Conservation (phyloP, 1,140 invertebrate species). For the Brachionus sp. region DNA sequence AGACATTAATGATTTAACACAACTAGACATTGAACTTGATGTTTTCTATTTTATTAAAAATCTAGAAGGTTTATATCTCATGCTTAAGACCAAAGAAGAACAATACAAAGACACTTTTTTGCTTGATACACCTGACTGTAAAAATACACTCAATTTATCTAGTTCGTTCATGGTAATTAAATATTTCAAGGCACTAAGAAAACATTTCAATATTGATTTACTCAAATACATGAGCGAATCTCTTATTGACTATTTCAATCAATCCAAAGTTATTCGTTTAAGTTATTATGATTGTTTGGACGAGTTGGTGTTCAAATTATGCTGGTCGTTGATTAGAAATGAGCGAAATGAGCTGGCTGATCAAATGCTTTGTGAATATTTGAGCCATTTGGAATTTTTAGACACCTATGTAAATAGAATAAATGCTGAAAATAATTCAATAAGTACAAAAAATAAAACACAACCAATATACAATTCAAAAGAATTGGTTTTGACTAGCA, state of each 20-base stretch:
- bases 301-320: background rate
- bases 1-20: background rate
- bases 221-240: background rate
- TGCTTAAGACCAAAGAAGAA: background rate
- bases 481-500: slow-evolving; percentile 4
- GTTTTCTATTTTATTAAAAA: slow-evolving; percentile 34
- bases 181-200: background rate
- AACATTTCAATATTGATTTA: slow-evolving; percentile 10
- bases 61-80: slow-evolving; percentile 4
- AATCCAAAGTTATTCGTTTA: background rate
- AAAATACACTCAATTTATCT: slow-evolving; percentile 4
- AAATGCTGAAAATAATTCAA: slow-evolving; percentile 18
- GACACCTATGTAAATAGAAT: slow-evolving; percentile 7
- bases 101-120: slow-evolving; percentile 16
- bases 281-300: slow-evolving; percentile 31
- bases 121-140: background rate
- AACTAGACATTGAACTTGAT: slow-evolving; percentile 7
- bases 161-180: slow-evolving; percentile 15
- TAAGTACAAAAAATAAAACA: slow-evolving; percentile 19
- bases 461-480: slow-evolving; percentile 29
- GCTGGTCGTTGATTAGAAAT: background rate
- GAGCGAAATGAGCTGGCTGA: slow-evolving; percentile 19
- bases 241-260: background rate
- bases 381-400: slow-evolving; percentile 39
- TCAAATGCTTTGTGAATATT: slow-evolving; percentile 9